Base-by-base conservation (phyloP, 2,797 vertebrate species). In the Anableps anableps region DNA sequence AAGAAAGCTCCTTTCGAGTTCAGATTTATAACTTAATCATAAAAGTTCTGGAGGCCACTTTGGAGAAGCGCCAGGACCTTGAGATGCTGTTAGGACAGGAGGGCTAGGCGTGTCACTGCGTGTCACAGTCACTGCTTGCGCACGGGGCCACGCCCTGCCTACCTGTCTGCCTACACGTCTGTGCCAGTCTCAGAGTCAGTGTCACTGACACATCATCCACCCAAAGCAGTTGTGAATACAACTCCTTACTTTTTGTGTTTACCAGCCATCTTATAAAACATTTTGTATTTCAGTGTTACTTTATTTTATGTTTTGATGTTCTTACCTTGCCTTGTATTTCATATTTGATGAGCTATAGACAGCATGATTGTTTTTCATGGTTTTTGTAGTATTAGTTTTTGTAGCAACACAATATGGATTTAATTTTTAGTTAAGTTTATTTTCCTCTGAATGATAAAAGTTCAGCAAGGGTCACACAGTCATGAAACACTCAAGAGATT, bases 91-190 rank as follows among this genome's bases (percentile, higher is more conserved):
- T 86, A 75, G 93, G 93, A 88, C 95, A 93, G 95, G 95, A 90
- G 93, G 95, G 94, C 93, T 95, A 95, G 95, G 94, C 94, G 94
- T 95, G 94, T 95, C 94, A 95, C 94, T 96, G 95, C 95, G 95
- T 95, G 94, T 95, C 95, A 95, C 95, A 94, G 95, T 95, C 93
- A 89, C 90, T 91, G 91, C 94, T 94, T 95, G 94, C 94, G 93
- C 95, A 95, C 94, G 94, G 94, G 94, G 94, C 94, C 94, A 95
- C 95, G 94, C 94, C 93, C 93, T 94, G 94, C 94, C 94, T 93
- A 93, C 94, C 94, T 95, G 94, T 94, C 91, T 88, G 90, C 89
- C 91, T 91, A 86, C 89, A 92, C 94, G 48, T 80, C 90, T 77
- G 79, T 76, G 74, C 81, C 75, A n/a, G 72, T 89, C 41, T 70